Base-by-base conservation (phyloP, 1,140 invertebrate species). In the Glossosoma conforme region DNA sequence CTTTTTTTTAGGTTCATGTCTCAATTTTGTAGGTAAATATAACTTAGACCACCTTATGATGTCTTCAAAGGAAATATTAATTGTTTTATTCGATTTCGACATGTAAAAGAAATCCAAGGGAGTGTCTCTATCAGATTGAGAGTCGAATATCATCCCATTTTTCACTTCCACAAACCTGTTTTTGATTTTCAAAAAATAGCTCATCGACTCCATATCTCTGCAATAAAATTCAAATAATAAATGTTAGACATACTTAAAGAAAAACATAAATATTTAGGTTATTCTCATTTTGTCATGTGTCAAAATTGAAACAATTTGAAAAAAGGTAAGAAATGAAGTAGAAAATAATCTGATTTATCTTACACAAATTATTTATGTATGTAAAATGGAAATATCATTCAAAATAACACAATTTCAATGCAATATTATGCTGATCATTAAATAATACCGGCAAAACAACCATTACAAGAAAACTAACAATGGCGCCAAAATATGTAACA, bases 51-150 rank as follows among this genome's bases (percentile, higher is more conserved):
- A n/a, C n/a, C n/a, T n/a, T n/a, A n/a, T n/a, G n/a, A n/a, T 33
- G 15, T 51, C 48, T 0, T 42, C 38, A 36, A 42, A 44, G 10
- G 33, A 38, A 22, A 51, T 42, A 19, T 17, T 28, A 15, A 43
- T 33, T 30, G 44, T 51, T 43, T 42, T 51, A 10, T 36, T 36
- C n/a, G 14, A 37, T 11, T 5, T 4, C 3, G 48, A 51, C 4
- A 51, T 13, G 24, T 51, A 51, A 22, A 22, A 51, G 17, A 51
- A 51, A 21, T 51, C 17, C 6, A 49, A 2, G 30, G 28, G 35
- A 11, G 37, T 30, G 10, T 19, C 11, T 3, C 9, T 20, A 14
- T 37, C 13, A 3, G 32, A 33, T 24, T 36, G 8, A 6, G 37
- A 24, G 22, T 49, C 38, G 8, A 24, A 20, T 10, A 49, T 15